Percentiles rank a stretch among this genome's conserved stretches.
phyloP scores from a whole-genome alignment of 2,797 vertebrate genomes.

The Sebastes flavidus region DNA sequence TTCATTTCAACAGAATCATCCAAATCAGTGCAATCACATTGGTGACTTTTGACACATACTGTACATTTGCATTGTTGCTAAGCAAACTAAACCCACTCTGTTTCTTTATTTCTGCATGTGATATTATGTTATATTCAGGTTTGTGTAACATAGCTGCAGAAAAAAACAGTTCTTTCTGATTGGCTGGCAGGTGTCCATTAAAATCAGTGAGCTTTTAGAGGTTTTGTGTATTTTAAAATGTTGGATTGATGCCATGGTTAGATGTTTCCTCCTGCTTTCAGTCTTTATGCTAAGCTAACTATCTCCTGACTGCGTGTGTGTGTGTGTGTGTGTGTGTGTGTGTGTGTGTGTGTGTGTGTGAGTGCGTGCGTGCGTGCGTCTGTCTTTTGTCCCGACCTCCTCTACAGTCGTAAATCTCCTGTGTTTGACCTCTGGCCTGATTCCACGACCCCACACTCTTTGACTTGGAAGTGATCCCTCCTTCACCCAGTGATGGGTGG shows the following conservation, averaged over 20 bases:
- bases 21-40: not conserved
- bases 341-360: not conserved
- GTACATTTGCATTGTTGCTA: no score
- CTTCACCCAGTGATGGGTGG: slow-evolving; percentile 6
- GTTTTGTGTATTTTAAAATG: no score
- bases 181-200: no score
- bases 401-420: slow-evolving; percentile 29
- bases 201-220: no score
- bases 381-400: slow-evolving; percentile 4
- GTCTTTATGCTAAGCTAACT: accelerated
- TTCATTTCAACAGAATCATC: not conserved
- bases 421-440: slow-evolving; percentile 53
- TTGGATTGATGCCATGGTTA: not conserved
- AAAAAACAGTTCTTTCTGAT: no score
- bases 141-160: accelerated
- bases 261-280: not conserved
- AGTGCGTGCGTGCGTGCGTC: not conserved
- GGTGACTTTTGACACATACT: no score
- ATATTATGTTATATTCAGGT: no score
- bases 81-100: no score
- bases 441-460: slow-evolving; percentile 46
- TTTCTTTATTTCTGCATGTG: no score
- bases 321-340: not conserved
- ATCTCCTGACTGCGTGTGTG: not conserved
- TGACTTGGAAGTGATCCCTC: slow-evolving; percentile 33